Base-by-base conservation (phyloP, 2,113 vertebrate genomes). In the Vulpes ferrilata region DNA sequence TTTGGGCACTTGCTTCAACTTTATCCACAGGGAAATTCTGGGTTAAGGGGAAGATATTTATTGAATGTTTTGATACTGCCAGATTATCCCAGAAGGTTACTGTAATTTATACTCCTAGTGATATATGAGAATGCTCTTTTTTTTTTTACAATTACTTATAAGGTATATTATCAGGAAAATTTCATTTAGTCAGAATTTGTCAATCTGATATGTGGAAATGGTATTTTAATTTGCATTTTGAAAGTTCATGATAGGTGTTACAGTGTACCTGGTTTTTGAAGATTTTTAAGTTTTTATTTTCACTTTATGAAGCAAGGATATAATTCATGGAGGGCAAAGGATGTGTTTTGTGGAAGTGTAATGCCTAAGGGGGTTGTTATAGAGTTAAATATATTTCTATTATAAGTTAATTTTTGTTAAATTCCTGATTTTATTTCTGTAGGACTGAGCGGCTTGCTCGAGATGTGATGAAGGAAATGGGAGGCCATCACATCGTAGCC, bases 381-480 rank as follows among this genome's bases (percentile, higher is more conserved):
- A 55, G 88, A 93, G 23, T 57, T 57, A 85, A 79, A 32, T 79
- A 8, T 83, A 57, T 88, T 51, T 78, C 43, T 95, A 48, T 85
- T 78, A 78, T 74, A 83, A 43, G 43, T 43, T 30, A 74, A 80
- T 87, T 89, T 97, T 35, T 94, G 7, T 97, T 92, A 74, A 96
- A 90, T 87, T 71, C 10, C 20, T 64, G 23, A 93, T 97, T 97
- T 97, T 96, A 19, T 98, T 96, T 97, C 95, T 91, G 4, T 96
- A 99, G 99, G 99, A 99, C 99, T 0, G 99, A 99, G 98, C 99
- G 99, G 69, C 99, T 99, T 98, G 99, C 99, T 89, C 99, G 99
- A 93, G 99, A 99, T 96, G 99, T 99, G 84, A 99, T 99, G 99
- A 99, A 99, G 90, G 99, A 99, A 97, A 99, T 99, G 99, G 99